Base-by-base conservation (phyloP, 1,140 invertebrate genomes). In the Pseudomyrmex flavicornis region DNA sequence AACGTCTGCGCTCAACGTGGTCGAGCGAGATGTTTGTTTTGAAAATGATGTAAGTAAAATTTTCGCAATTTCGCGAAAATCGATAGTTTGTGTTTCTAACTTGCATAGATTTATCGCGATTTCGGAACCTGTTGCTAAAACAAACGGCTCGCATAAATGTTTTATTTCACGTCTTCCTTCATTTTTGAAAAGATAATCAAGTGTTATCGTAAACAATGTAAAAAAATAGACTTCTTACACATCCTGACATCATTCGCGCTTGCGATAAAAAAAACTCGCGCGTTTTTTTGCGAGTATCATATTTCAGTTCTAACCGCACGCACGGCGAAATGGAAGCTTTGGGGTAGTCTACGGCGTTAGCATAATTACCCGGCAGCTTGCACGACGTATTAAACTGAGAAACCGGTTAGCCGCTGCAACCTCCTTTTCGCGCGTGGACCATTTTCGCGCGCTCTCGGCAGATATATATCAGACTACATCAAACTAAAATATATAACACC, bases 391-490 rank as follows among this genome's bases (percentile, higher is more conserved):
- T 80, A 72, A 72, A 59, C 54, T 44, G 46, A 48, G n/a, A 17
- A 79, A 80, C 76, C 76, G 66, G 76, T 80, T 80, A 61, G 44
- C 44, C 76, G 44, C 15, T 56, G 10, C 76, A 48, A 70, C 76
- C 76, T 80, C 72, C 76, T 66, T 80, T 79, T 79, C 76, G 76
- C 76, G 76, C 76, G 65, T 69, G 76, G 44, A 20, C 54, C 65
- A 69, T 69, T 79, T 80, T 61, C 72, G 44, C 66, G 54, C 10
- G 35, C 35, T 35, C 35, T 9, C 20, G 17, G 54, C 35, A 13
- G 20, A 13, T n/a, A 52, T 58, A 48, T 50, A 35, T 35, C 35
- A 17, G 22, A 46, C 76, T 15, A 70, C 52, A 70, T 72, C 22
- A 58, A 22, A 35, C 12, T 70, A 35, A 59, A 79, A 61, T 70